A percentile compares a stretch with the other conserved stretches of the same genome.
Conservation (phyloP, 2,888 invertebrate genomes). For the Habrosyne pyritoides region DNA sequence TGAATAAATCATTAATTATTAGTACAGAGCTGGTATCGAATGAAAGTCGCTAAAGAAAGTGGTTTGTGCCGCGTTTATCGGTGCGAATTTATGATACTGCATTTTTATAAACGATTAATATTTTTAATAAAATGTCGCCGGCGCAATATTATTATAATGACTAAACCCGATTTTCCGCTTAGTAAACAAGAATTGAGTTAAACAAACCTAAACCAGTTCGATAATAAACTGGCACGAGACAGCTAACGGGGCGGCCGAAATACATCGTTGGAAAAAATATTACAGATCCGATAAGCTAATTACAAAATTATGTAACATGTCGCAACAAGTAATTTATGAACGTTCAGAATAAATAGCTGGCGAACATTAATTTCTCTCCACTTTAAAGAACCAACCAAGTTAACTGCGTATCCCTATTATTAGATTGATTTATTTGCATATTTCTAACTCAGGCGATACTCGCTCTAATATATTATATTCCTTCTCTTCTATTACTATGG, state of each 20-base stretch:
- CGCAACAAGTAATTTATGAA: neutral
- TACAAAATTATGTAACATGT: constrained; percentile 3
- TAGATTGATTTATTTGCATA: neutral
- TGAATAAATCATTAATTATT: neutral
- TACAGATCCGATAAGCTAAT: constrained; percentile 9
- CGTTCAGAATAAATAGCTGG: neutral
- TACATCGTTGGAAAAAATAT: constrained; percentile 27
- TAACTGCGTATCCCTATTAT: neutral
- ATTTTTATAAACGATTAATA: neutral
- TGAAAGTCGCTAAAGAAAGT: neutral
- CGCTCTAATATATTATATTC: neutral
- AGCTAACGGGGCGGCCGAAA: constrained; percentile 49
- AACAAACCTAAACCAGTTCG: constrained; percentile 44
- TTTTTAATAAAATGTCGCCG: neutral
- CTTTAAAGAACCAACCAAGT: neutral
- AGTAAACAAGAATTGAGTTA: constrained; percentile 28
- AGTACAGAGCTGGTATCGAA: neutral
- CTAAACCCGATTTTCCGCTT: constrained; percentile 17
- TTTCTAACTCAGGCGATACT: neutral
- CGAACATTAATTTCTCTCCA: neutral
- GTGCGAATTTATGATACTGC: neutral
- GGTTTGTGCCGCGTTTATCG: neutral
- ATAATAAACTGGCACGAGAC: constrained; percentile 27
- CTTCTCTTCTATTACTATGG: neutral
- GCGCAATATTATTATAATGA: constrained; percentile 13